These are phyloP conservation scores for Sialia sialis DNA, from an alignment of 2,113 vertebrate species.

Conservation along the genomic window DNA sequence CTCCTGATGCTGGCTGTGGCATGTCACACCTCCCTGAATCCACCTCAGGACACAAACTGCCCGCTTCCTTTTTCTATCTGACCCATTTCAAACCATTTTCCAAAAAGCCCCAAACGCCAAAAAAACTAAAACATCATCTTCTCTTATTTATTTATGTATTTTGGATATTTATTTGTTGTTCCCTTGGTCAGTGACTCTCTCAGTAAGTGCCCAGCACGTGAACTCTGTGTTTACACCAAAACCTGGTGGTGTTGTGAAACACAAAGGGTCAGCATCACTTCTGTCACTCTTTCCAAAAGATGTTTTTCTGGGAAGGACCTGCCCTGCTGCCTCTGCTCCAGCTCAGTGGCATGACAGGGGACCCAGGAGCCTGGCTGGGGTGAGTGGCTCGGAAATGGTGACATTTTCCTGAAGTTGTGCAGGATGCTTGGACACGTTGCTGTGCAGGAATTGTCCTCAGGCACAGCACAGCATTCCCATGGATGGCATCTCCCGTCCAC, in stretches of 20 bases:
- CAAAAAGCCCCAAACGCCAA: background rate
- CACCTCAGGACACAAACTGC: background rate
- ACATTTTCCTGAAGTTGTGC: background rate
- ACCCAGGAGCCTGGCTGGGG: background rate
- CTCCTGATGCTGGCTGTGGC: background rate
- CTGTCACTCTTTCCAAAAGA: background rate
- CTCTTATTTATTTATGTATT: background rate
- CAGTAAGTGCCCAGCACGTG: background rate
- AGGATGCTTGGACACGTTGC: rapidly evolving
- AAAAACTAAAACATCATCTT: background rate
- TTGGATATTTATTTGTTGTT: background rate
- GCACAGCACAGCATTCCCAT: background rate
- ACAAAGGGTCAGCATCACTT: background rate
- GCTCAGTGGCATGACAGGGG: rapidly evolving
- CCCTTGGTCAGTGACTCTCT: background rate
- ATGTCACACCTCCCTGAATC: background rate
- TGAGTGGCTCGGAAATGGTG: background rate
- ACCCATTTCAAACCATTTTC: background rate
- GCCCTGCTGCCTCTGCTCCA: background rate
- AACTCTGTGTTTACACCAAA: constrained; percentile 38
- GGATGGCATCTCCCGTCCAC: background rate
- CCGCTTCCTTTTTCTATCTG: background rate
- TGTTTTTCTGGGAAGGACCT: background rate
- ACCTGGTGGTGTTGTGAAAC: constrained; percentile 18
- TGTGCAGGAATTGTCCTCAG: background rate